Base-by-base conservation (phyloP, 1,140 invertebrate species). In the Cecropterus lyciades region DNA sequence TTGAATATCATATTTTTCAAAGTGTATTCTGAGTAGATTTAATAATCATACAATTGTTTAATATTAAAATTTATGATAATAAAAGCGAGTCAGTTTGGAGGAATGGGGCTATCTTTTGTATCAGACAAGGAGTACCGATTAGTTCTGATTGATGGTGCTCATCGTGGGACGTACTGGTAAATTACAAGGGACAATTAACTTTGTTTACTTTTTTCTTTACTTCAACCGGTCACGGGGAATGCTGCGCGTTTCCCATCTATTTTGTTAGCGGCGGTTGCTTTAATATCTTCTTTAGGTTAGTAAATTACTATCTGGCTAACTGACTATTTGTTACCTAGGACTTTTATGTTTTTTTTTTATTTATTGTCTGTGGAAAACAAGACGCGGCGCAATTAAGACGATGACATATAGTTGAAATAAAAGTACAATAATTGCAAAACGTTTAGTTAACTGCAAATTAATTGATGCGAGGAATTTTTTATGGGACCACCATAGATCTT, bases 141-240 rank as follows among this genome's bases (percentile, higher is more conserved):
- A 63, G 51, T 56, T 63, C 43, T 46, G 67, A 69, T 69, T 48
- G 67, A 69, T 69, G 59, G 67, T 13, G 15, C 16, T 33, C 45
- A 37, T 69, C 43, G 24, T 1, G 14, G 30, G 40, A 53, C 42
- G 59, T 30, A 30, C 16, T 24, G 43, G 42, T 64, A 64, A 64
- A 69, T 69, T 37, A 63, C 48, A 49, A 64, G 15, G 13, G 48
- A 51, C 59, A 64, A 69, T 64, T 64, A 64, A 27, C 33, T 51
- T 20, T 55, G 52, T 64, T 69, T 46, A 64, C 59, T 69, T 68
- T 69, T 64, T 62, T 46, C 27, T 24, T 53, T 17, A 46, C 13
- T 37, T 20, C 17, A 60, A 48, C 43, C 42, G 24, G 45, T 11
- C 15, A n/a, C 11, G 3, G 10, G 10, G 43, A 57, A 59, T 56